Evolutionary conservation across 2,113 vertebrate species (phyloP), one percentile per base, ranked within the genome.

Genomic region (Pedionomus torquatus): DNA sequence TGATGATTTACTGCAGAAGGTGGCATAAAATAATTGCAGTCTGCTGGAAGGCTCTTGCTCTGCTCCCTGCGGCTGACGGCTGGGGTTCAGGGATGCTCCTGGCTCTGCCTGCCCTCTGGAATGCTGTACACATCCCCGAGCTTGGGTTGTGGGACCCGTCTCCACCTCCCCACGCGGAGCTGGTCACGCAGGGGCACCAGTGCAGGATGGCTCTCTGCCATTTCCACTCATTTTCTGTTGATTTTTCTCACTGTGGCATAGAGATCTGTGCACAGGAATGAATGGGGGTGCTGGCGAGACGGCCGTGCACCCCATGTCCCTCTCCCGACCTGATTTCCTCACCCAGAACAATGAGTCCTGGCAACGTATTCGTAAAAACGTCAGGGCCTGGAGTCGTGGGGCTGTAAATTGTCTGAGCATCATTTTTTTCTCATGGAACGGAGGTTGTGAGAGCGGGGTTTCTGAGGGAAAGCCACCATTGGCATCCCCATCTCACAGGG

Each of bases 261-360:
- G n/a, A 24, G 9, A 30, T 83, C 55, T 77, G 8, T 37, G 26
- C 33, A 1, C 3, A 43, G 51, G 61, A 78, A 43, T 2, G 46
- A 57, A 15, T 7, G 15, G 33, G 81, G 41, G 30, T 21, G 28
- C n/a, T 55, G 43, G 26, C 54, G 43, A 86, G 68, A 5, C 6
- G 17, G 30, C 1, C 1, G 17, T 14, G 33, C 55, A 35, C 24
- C n/a, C 41, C 43, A 3, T 2, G 1, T n/a, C 28, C n/a, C 48
- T 35, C 76, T 81, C 33, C 35, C 64, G 25, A 6, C 4, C 10
- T 71, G 51, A 49, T 49, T 83, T 87, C 43, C 26, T 83, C 39
- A 55, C 41, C 24, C 58, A 24, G 68, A 31, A 26, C 5, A 21
- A 25, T 6, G 19, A 69, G 11, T 64, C 54, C 25, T 43, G n/a